Percentiles rank a stretch among this genome's conserved stretches.
Evolutionary conservation across 1,140 invertebrate genomes (phyloP).

Genomic region (Zaprionus vittiger): DNA sequence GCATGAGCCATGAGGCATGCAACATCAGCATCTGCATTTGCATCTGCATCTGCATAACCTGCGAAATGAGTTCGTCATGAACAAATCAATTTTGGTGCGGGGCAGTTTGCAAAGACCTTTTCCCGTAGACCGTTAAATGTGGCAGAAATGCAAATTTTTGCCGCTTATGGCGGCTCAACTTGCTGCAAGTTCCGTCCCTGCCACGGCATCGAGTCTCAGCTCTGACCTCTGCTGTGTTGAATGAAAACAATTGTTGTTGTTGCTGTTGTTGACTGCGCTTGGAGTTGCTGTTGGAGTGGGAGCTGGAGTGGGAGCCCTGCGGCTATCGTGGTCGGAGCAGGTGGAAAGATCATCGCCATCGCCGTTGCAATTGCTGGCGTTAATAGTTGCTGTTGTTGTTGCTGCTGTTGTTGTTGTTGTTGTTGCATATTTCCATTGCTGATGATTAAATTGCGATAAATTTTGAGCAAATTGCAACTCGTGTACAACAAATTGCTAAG

Average conservation of each 20-base stretch:
- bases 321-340: slow-evolving; percentile 53
- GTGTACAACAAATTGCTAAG: slow-evolving; percentile 79
- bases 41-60: slow-evolving; percentile 40
- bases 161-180: slow-evolving; percentile 44
- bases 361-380: slow-evolving; percentile 70
- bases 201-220: slow-evolving; percentile 2
- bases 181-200: slow-evolving; percentile 3
- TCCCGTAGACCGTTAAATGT: slow-evolving; percentile 68
- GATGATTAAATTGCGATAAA: slow-evolving; percentile 81
- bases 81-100: slow-evolving; percentile 75
- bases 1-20: not conserved
- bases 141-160: slow-evolving; percentile 75
- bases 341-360: slow-evolving; percentile 63
- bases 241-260: slow-evolving; percentile 56
- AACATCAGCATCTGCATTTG: slow-evolving; percentile 17
- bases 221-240: slow-evolving; percentile 64
- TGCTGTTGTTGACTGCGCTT: slow-evolving; percentile 3
- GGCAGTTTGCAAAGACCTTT: slow-evolving; percentile 50
- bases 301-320: slow-evolving; percentile 1
- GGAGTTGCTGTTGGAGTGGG: slow-evolving; percentile 19
- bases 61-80: slow-evolving; percentile 77
- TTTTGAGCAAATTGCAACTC: slow-evolving; percentile 80
- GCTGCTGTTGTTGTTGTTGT: slow-evolving; percentile 27
- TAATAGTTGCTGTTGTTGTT: slow-evolving; percentile 66
- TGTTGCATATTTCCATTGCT: slow-evolving; percentile 75